Conservation (phyloP, 2,888 invertebrate genomes). For the Onthophagus sagittarius region DNA sequence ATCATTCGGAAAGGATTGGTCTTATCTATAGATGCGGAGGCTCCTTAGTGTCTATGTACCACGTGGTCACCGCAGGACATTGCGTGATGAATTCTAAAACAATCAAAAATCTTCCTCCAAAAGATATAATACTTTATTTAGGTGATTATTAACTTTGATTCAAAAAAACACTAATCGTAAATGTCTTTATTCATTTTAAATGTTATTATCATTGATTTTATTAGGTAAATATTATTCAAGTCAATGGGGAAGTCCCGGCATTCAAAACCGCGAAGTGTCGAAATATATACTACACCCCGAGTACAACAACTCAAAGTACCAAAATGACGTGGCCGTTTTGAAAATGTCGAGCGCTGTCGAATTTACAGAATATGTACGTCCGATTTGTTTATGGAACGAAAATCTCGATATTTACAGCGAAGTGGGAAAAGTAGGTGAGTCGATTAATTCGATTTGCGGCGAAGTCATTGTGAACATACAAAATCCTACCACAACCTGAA, state of each 20-base stretch:
- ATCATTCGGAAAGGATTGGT: conserved; percentile 50
- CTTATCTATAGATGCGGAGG: conserved; percentile 44
- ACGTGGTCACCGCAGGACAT: conserved; percentile 44
- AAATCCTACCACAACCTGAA: too few relatives aligned
- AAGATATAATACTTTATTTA: conserved; percentile 43
- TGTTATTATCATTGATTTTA: too few relatives aligned
- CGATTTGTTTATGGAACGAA: conserved; percentile 43
- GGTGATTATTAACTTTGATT: too few relatives aligned
- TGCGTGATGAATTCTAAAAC: conserved; percentile 41
- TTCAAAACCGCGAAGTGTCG: conserved; percentile 42
- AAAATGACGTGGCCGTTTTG: conserved; percentile 43
- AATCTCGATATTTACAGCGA: conserved; percentile 32
- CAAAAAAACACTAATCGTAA: too few relatives aligned
- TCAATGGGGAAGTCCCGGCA: conserved; percentile 42
- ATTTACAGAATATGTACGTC: conserved; percentile 43
- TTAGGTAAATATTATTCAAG: conserved; percentile 44
- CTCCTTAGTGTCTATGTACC: conserved; percentile 37
- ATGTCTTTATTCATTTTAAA: too few relatives aligned
- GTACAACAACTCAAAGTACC: conserved; percentile 39
- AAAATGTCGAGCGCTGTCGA: conserved; percentile 36
- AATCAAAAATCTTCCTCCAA: conserved; percentile 37
- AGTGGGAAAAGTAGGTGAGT: conserved; percentile 35
- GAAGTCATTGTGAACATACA: too few relatives aligned
- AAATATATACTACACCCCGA: conserved; percentile 40
- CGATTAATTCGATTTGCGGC: too few relatives aligned